A percentile compares a stretch with the other conserved stretches of the same genome.
These are phyloP conservation scores for Larimichthys crocea DNA, from an alignment of 2,113 vertebrate species.

Conservation along the genomic window DNA sequence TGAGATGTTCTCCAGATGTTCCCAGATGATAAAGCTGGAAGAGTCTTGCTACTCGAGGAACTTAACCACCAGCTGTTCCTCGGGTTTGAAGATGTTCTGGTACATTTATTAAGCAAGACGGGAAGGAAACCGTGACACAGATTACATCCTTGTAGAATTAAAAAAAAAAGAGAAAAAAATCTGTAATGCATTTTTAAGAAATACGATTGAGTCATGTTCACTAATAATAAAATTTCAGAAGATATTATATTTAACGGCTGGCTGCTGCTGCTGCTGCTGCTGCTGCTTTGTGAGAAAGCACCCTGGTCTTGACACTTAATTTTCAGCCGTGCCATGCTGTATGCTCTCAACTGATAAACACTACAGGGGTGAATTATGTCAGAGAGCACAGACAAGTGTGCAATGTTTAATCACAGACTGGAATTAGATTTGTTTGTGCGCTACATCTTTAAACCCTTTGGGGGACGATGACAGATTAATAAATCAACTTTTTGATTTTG, in stretches of 20 bases:
- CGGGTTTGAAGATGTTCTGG: neutral
- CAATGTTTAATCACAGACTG: neutral
- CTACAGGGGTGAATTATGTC: neutral
- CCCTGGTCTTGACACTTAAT: neutral
- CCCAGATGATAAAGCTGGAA: neutral
- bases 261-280: neutral
- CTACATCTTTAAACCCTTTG: neutral
- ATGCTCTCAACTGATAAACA: neutral
- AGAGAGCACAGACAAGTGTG: neutral
- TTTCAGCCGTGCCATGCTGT: neutral
- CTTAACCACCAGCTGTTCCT: slow-evolving; percentile 9
- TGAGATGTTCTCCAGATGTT: slow-evolving; percentile 38
- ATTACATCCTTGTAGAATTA: neutral
- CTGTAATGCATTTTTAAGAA: neutral
- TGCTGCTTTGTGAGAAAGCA: neutral
- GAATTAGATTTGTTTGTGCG: neutral
- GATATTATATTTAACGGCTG: neutral
- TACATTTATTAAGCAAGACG: neutral
- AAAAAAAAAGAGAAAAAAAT: neutral
- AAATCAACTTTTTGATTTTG: neutral
- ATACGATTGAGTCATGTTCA: neutral
- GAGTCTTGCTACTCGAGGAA: neutral
- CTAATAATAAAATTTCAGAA: neutral
- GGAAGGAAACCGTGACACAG: neutral
- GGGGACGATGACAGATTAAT: neutral